A percentile compares a stretch with the other conserved stretches of the same genome.
These are phyloP conservation scores for Gymnoscopelus microlampas DNA, from an alignment of 2,797 vertebrate genomes.

Conservation along the genomic window DNA sequence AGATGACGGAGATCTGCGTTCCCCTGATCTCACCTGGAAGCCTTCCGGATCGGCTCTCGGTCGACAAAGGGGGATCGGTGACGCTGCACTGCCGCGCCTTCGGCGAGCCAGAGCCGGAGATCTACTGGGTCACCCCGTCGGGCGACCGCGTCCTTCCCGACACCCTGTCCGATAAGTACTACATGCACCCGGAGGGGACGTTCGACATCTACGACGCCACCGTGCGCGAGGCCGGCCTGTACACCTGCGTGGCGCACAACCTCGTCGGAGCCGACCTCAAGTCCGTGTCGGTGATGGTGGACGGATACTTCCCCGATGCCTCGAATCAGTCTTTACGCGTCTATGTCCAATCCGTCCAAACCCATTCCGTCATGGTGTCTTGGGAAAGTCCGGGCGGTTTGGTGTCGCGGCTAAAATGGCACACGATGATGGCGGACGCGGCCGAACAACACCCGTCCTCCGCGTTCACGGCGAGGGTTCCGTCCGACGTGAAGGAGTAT, in stretches of 20 bases:
- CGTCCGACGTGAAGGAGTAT: conserved; percentile 96
- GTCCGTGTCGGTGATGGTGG: conserved; percentile 92
- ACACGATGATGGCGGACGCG: conserved; percentile 89
- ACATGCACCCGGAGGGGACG: conserved; percentile 95
- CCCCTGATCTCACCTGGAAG: conserved; percentile 94
- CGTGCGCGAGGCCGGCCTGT: conserved; percentile 93
- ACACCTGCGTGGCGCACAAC: conserved; percentile 96
- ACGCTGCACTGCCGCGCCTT: conserved; percentile 94
- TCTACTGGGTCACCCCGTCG: conserved; percentile 97
- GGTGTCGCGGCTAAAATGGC: conserved; percentile 91
- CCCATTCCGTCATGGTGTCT: conserved; percentile 94
- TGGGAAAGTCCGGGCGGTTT: conserved; percentile 93
- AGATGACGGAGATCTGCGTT: conserved; percentile 90
- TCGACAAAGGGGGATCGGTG: conserved; percentile 86
- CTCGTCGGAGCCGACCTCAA: conserved; percentile 90
- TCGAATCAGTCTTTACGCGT: conserved; percentile 89
- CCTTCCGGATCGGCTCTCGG: conserved; percentile 89
- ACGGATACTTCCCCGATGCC: conserved; percentile 88
- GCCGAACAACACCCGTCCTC: conserved; percentile 97
- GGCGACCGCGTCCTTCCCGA: conserved; percentile 91
- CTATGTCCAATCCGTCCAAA: conserved; percentile 90
- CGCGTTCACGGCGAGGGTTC: conserved; percentile 96
- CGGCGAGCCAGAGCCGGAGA: conserved; percentile 96
- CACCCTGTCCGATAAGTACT: conserved; percentile 90
- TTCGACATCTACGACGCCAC: conserved; percentile 92